Evolutionary conservation across 1,140 invertebrate genomes (phyloP), one percentile per base, ranked within the genome.

Genomic region (Anoplolepis gracilipes): DNA sequence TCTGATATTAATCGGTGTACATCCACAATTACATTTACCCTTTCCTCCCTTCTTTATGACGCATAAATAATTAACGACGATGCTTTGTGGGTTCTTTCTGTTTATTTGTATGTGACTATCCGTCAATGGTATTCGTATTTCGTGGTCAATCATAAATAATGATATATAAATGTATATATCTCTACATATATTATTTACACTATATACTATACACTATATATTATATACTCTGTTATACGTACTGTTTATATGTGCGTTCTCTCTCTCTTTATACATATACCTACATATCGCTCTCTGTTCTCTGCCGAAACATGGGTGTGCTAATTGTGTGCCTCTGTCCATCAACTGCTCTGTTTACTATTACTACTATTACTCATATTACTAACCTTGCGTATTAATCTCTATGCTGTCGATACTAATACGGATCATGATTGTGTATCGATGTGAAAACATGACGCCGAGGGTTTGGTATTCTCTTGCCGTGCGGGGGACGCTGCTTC

Each of bases 311-410:
- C 88, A 92, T 94, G 91, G 92, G 93, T 95, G 94, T 95, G 93
- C 94, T 94, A 91, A 93, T 92, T 94, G 93, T 94, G 93, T 93
- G 93, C 91, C 94, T 95, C 94, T 94, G 94, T 94, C 94, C 94
- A 94, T 94, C 92, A 87, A 90, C 92, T 93, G 93, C 93, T 94
- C 92, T 94, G 87, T 92, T 90, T 92, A 93, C 30, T 65, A 39
- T 22, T 65, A 65, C 42, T 85, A 85, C 49, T 85, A 81, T n/a
- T 84, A 69, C 78, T 88, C 22, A 49, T 88, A 88, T 36, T 87
- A 88, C 36, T 90, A 84, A 88, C 28, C 46, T 33, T 87, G 70
- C 36, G 79, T 90, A 93, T 88, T 93, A 92, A 93, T 79, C 84
- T 25, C 39, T 87, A 77, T 84, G 90, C 91, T 93, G 85, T 86